Evolutionary conservation across 2,113 vertebrate species (phyloP), one percentile per base, ranked within the genome.

Genomic region (Apaloderma vittatum): DNA sequence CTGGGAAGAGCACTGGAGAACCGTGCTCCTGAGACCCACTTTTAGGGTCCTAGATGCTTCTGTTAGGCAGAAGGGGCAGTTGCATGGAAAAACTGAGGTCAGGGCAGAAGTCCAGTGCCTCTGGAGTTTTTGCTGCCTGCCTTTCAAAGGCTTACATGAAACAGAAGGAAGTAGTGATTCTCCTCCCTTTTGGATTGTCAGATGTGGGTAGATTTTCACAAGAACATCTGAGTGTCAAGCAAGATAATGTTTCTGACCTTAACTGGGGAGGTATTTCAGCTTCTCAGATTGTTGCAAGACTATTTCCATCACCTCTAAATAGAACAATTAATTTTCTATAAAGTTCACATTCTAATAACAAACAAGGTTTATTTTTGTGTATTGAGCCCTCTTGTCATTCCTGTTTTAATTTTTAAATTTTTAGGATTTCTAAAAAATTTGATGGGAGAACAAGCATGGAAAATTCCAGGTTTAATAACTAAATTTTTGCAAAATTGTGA

Each of bases 21-120:
- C 5, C 8, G 24, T 11, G 40, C 0, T 1, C 24, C 43, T 43
- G 29, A 78, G 18, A 30, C 29, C 8, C 3, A 34, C 0, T 68
- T 72, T 15, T 16, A 82, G 15, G 3, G 11, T 63, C 9, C 20
- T 24, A 9, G 8, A 59, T 45, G 21, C 19, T 82, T 63, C 70
- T 48, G 15, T 15, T 29, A 72, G 70, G 43, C 12, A 83, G 46
- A 63, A 82, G 24, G 27, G 72, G 11, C 12, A 71, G 20, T 59
- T 45, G 7, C 21, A 20, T 19, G 5, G 27, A 21, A 68, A 78
- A 81, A 6, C 0, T 37, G 32, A 5, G 6, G 19, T 40, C 20
- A 57, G 86, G 11, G 9, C 11, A 59, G n/a, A 73, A 74, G 34
- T 24, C 36, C 40, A 36, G 3, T 9, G 2, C 15, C 11, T 29